Evolutionary conservation across 2,797 vertebrate genomes (phyloP).

Genomic region (Xerus rutilus): DNA sequence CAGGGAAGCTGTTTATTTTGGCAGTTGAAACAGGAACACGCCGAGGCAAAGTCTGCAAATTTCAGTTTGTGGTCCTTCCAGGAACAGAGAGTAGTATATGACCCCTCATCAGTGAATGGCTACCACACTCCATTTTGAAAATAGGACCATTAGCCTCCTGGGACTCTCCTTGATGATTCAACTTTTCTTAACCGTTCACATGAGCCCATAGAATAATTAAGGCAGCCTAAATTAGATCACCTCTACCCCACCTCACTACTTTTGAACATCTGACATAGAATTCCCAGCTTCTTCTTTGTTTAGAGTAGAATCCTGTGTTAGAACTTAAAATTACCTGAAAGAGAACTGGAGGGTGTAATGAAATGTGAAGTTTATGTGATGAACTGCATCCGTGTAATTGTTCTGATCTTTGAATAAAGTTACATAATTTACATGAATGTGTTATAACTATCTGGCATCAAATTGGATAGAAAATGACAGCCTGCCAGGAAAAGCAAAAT

Average conservation of each 20-base stretch:
- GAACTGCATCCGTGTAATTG: not conserved
- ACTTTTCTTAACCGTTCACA: not conserved
- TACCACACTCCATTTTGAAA: not conserved
- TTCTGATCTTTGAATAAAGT: constrained; percentile 38
- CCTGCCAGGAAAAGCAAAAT: not conserved
- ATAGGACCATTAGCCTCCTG: not conserved
- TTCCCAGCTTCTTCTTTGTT: not conserved
- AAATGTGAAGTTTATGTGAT: not conserved
- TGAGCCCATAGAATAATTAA: not conserved
- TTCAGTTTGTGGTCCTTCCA: not conserved
- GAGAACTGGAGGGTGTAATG: not conserved
- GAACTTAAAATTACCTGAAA: constrained; percentile 30
- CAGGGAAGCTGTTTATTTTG: not conserved
- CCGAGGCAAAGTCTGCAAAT: not conserved
- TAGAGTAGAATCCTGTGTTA: not conserved
- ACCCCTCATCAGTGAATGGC: not conserved
- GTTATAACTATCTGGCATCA: not conserved
- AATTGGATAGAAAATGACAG: not conserved
- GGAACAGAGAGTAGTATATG: not conserved
- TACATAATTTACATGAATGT: constrained; percentile 21
- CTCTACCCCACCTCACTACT: not conserved
- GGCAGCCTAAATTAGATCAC: not conserved
- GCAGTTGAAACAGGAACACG: not conserved
- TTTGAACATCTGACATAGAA: not conserved
- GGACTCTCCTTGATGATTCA: not conserved